A percentile compares a stretch with the other conserved stretches of the same genome.
Conservation (phyloP, 2,113 vertebrate species). For the Spheniscus mendiculus region DNA sequence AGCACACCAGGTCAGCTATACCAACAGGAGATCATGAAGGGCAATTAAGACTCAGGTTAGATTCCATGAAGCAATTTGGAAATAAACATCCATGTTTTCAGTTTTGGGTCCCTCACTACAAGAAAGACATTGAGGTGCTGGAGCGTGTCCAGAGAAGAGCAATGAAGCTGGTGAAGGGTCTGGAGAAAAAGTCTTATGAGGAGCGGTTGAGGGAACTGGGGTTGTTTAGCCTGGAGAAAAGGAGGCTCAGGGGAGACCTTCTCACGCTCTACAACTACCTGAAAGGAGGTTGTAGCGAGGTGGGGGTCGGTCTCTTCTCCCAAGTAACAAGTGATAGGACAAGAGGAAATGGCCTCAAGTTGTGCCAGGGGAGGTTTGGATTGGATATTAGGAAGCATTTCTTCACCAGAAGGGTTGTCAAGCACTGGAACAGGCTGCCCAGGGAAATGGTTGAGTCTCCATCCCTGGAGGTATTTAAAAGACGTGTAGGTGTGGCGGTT, state of each 20-base stretch:
- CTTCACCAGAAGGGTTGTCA: background rate
- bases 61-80: background rate
- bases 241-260: background rate
- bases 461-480: background rate
- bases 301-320: rapidly evolving
- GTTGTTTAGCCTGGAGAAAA: background rate
- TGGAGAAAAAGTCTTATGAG: background rate
- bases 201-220: background rate
- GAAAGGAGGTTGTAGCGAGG: rapidly evolving
- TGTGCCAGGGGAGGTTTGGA: background rate
- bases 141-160: background rate
- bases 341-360: background rate
- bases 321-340: background rate
- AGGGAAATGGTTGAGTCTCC: background rate
- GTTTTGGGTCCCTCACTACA: background rate
- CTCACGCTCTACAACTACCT: background rate
- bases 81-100: background rate
- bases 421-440: background rate
- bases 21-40: background rate
- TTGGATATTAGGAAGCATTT: background rate
- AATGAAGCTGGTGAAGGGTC: rapidly evolving
- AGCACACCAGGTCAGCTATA: background rate
- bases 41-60: background rate
- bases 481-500: rapidly evolving
- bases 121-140: background rate